Conservation (phyloP, 2,797 vertebrate genomes). For the Anabas testudineus region DNA sequence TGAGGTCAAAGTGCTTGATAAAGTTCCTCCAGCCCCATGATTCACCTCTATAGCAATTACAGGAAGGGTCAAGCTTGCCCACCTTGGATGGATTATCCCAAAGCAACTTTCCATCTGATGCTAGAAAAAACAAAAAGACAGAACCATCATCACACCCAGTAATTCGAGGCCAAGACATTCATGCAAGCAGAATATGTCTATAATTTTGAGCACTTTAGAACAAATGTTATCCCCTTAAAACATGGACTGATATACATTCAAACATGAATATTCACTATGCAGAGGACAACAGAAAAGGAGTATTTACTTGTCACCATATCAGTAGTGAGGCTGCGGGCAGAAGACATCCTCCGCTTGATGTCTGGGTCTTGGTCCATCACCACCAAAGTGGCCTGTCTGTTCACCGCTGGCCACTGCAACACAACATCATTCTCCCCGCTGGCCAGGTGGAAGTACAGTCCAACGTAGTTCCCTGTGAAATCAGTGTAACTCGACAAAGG, state of each 20-base stretch:
- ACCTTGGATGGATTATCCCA: constrained; percentile 87
- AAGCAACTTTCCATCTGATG: constrained; percentile 37
- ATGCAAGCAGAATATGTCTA: no score
- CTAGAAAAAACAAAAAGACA: constrained; percentile 50
- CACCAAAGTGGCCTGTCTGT: constrained; percentile 87
- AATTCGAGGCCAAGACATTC: not conserved
- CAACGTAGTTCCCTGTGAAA: constrained; percentile 79
- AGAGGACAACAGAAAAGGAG: not conserved
- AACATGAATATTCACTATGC: no score
- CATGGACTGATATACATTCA: no score
- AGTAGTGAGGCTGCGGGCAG: constrained; percentile 89
- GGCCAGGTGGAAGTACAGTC: constrained; percentile 87
- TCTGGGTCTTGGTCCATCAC: constrained; percentile 93
- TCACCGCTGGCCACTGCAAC: constrained; percentile 90
- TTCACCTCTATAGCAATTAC: constrained; percentile 74
- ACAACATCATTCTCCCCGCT: constrained; percentile 90
- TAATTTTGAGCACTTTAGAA: no score
- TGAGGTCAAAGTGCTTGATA: constrained; percentile 87
- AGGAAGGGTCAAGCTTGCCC: constrained; percentile 71
- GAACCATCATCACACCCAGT: no score
- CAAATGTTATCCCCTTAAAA: no score
- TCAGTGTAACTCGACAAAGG: constrained; percentile 73
- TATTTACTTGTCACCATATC: constrained; percentile 59
- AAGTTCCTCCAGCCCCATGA: constrained; percentile 82
- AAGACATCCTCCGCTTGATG: constrained; percentile 88